Evolutionary conservation across 2,888 invertebrate species (phyloP), one percentile per base, ranked within the genome.

Genomic region (Oegoconia quadripuncta): DNA sequence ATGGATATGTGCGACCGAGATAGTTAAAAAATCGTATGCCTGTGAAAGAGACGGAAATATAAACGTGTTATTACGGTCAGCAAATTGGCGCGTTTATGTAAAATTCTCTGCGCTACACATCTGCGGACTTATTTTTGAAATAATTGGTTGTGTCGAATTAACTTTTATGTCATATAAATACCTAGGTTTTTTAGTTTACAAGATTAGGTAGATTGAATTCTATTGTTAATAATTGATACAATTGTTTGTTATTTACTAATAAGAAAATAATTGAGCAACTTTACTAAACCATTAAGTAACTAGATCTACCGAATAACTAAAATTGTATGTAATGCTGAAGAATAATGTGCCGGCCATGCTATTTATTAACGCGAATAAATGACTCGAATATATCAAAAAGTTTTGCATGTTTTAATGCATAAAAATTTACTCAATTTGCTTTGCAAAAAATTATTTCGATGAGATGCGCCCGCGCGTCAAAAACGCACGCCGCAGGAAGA

Each of bases 51-150:
- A 72, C 20, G 46, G 38, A 33, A 27, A 22, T 38, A 61, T 42
- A 56, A 61, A 68, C 63, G 50, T 70, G 70, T 77, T 76, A 74
- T 79, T 77, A 77, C 48, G 58, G 55, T 54, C 59, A 52, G 69
- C 56, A 76, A 79, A 77, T 78, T 75, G 72, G 64, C 60, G 67
- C 67, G 63, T 74, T 78, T 77, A 75, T 73, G 74, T 71, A 72
- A 76, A 78, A 72, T 66, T 66, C 62, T 46, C 50, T 52, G 39
- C 60, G 58, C 55, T 54, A 54, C 56, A 54, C 64, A 69, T 71
- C 64, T 70, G 69, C 64, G 52, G 47, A 48, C 52, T 55, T 58
- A 56, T 61, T 58, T 50, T 57, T 51, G 44, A 59, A 55, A 53
- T 52, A 50, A 48, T 52, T 58, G 52, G 48, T 52, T 47, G 37